These are phyloP conservation scores for Mya arenaria DNA, from an alignment of 1,140 invertebrate species.

Conservation along the genomic window DNA sequence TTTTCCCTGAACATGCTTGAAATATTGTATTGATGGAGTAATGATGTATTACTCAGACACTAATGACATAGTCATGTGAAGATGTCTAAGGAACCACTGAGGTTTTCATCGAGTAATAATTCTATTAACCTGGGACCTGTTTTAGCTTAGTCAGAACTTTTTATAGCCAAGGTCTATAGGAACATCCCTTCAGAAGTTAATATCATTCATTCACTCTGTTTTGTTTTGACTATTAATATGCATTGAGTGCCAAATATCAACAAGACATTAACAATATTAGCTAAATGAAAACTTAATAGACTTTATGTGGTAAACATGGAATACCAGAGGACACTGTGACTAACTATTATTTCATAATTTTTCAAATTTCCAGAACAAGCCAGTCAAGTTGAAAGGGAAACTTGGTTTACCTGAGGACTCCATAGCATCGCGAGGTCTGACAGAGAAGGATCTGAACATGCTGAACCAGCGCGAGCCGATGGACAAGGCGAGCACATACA, in stretches of 20 bases:
- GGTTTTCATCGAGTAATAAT: not conserved
- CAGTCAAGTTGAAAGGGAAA: constrained; percentile 62
- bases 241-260: no score
- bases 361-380: not conserved
- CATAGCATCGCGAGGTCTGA: constrained; percentile 62
- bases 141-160: no score
- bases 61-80: not conserved
- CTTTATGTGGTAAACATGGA: no score
- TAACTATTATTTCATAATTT: not conserved
- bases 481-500: constrained; percentile 71
- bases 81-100: constrained; percentile 3
- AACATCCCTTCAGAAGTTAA: no score
- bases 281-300: no score
- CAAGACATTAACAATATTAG: no score
- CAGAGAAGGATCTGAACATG: constrained; percentile 61
- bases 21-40: no score
- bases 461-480: constrained; percentile 18
- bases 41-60: not conserved
- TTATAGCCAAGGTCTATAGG: no score
- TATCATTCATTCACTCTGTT: no score
- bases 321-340: no score
- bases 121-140: no score
- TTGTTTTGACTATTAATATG: not conserved
- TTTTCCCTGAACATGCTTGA: no score
- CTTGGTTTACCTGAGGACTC: constrained; percentile 61